phyloP scores from a whole-genome alignment of 1,140 invertebrate genomes.

The Chrysoperla carnea region DNA sequence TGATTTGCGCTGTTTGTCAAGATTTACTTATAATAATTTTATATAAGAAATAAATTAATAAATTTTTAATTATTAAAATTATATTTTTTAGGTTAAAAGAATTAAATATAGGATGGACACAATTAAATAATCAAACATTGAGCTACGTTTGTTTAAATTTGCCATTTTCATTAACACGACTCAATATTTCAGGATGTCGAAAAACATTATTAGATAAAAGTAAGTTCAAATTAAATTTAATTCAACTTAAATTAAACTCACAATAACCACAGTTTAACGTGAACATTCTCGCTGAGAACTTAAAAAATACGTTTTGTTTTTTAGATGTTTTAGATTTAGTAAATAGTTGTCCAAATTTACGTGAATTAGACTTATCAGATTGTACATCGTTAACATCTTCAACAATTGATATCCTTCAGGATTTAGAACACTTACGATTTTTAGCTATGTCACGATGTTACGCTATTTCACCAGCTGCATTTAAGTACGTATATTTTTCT shows the following conservation, averaged over 20 bases:
- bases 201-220: conserved; percentile 55
- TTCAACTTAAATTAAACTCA: too few species aligned
- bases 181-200: conserved; percentile 67
- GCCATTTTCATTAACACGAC: conserved; percentile 40
- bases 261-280: too few species aligned
- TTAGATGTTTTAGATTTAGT: conserved; percentile 49
- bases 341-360: conserved; percentile 44
- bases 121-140: conserved; percentile 38
- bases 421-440: conserved; percentile 55
- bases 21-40: too few species aligned
- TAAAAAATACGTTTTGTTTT: conserved; percentile 13
- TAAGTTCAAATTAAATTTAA: conserved; percentile 24
- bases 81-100: conserved; percentile 45
- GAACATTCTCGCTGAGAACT: too few species aligned
- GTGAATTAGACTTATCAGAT: conserved; percentile 75
- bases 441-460: conserved; percentile 74
- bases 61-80: too few species aligned
- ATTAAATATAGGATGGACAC: conserved; percentile 70
- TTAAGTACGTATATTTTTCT: conserved; percentile 30
- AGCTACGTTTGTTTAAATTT: conserved; percentile 39
- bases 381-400: conserved; percentile 47
- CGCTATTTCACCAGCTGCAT: conserved; percentile 40
- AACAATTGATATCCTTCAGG: conserved; percentile 36
- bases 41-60: too few species aligned
- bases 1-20: too few species aligned